Evolutionary conservation across 2,113 vertebrate species (phyloP).

Genomic region (Pristiophorus japonicus): DNA sequence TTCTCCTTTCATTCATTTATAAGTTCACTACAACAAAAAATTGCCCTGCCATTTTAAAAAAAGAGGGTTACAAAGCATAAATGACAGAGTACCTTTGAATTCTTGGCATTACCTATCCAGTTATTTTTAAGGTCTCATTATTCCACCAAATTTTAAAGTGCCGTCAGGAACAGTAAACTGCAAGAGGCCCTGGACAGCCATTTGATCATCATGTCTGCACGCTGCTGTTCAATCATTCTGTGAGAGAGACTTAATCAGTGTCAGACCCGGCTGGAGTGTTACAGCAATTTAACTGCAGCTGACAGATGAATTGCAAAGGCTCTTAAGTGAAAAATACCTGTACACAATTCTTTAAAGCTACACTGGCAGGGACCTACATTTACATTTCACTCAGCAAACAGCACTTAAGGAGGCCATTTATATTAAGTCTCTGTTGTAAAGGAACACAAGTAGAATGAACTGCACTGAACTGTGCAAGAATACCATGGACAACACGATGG

Average conservation of each 20-base stretch:
- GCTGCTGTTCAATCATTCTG: not conserved
- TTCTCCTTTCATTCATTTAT: not conserved
- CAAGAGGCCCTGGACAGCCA: not conserved
- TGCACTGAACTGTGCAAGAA: not conserved
- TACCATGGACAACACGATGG: not conserved
- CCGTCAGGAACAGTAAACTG: not conserved
- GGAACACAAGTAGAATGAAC: not conserved
- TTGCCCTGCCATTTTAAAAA: not conserved
- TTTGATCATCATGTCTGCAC: not conserved
- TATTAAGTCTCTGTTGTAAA: not conserved
- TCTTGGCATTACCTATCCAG: not conserved
- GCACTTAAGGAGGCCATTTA: not conserved
- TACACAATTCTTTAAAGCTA: not conserved
- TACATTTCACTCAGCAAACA: constrained; percentile 6
- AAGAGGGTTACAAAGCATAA: not conserved
- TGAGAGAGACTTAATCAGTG: constrained; percentile 33
- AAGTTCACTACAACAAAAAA: not conserved
- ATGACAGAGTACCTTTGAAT: not conserved
- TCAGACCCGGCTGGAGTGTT: not conserved
- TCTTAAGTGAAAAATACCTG: constrained; percentile 1
- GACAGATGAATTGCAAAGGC: constrained; percentile 25
- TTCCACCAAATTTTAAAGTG: constrained; percentile 2
- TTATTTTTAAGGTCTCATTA: not conserved
- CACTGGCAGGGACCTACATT: not conserved
- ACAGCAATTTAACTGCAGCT: constrained; percentile 29